These are phyloP conservation scores for Micropoecilia bifurca DNA, from an alignment of 2,797 vertebrate genomes.

Conservation along the genomic window DNA sequence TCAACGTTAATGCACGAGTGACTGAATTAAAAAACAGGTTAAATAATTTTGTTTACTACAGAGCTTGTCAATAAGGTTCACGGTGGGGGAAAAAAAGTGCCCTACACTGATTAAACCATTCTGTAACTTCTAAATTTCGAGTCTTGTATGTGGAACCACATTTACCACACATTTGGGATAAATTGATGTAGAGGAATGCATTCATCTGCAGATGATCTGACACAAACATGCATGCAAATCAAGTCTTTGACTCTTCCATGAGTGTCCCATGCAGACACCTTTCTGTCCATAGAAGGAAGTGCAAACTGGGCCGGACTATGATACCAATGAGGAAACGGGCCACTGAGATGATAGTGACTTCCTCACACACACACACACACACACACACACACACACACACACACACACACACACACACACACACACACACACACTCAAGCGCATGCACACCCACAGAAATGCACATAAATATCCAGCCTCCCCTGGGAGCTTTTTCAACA, in stretches of 20 bases:
- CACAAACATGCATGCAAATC: conserved; percentile 8
- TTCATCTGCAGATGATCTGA: conserved; percentile 16
- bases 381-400: conserved; percentile 12
- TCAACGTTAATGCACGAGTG: background rate
- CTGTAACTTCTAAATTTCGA: background rate
- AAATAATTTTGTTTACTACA: background rate
- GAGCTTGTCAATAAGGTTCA: background rate
- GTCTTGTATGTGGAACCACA: background rate
- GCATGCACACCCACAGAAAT: conserved; percentile 24
- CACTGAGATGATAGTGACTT: conserved; percentile 53
- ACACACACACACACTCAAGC: conserved; percentile 22
- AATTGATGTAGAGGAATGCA: conserved; percentile 28
- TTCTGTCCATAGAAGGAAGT: conserved; percentile 60
- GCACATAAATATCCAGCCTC: conserved; percentile 20
- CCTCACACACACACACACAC: conserved; percentile 40
- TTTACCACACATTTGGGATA: background rate
- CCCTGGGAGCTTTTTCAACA: conserved; percentile 16
- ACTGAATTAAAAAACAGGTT: background rate
- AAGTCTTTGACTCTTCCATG: conserved; percentile 16
- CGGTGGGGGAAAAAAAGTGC: background rate
- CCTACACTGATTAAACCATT: conserved; percentile 5
- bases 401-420: too few species aligned
- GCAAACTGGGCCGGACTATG: conserved; percentile 38
- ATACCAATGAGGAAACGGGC: conserved; percentile 64
- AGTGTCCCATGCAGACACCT: conserved; percentile 32